Base-by-base conservation (phyloP, 2,888 invertebrate genomes). In the Volucella zonaria region DNA sequence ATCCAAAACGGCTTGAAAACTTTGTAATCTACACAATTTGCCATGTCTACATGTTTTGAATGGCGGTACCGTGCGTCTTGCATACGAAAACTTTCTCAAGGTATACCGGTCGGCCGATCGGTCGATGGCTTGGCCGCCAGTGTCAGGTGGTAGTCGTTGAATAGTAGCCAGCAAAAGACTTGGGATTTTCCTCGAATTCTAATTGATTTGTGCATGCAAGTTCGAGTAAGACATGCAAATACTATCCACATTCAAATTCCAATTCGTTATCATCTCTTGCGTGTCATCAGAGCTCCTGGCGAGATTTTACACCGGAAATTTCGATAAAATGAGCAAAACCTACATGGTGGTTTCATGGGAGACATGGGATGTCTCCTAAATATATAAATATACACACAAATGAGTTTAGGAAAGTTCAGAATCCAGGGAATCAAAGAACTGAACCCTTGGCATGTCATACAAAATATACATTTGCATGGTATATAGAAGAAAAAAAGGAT, bases 131-230 rank as follows among this genome's bases (percentile, higher is more conserved):
- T 31, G 6, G 31, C 6, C 6, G 6, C 31, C 6, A 31, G 31
- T 31, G 4, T 31, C 31, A 31, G 31, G 31, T 31, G 31, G 31
- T 31, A 23, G 23, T 23, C 23, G 23, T 2, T 3, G 23, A 3
- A 3, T 3, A 23, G 23, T 23, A 31, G 31, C 31, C 31, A 31
- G 31, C 6, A 31, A 31, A 15, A 31, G n/a, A 23, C 18, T 45
- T 70, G 59, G 18, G 51, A 66, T 67, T 73, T 61, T 73, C 47
- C 45, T n/a, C 47, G 70, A 79, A 83, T 83, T 59, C 74, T 83
- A 83, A 83, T 83, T 83, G 82, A 79, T 71, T 79, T 79, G 49
- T 58, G 74, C 79, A 79, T 75, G 70, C 62, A 78, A 75, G 40
- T 6, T 2, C 23, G 3, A 23, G 23, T 23, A 18, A n/a, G 52